These are phyloP conservation scores for Chloroceryle aenea DNA, from an alignment of 2,113 vertebrate species.

Conservation along the genomic window DNA sequence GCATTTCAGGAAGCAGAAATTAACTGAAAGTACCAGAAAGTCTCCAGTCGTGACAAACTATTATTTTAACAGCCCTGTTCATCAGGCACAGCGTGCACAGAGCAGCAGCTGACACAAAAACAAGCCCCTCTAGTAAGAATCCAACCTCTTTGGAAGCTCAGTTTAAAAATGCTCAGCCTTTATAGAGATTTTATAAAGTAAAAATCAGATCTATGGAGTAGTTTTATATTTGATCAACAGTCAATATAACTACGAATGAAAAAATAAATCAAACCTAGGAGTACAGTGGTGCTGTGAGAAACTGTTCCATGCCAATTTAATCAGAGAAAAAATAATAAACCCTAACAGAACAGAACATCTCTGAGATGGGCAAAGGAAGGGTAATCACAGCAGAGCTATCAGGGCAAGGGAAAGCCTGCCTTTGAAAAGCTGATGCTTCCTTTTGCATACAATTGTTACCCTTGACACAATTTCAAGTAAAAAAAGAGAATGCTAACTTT, in stretches of 20 bases:
- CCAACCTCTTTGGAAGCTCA: background rate
- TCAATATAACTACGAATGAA: background rate
- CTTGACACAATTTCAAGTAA: no score
- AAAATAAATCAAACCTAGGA: background rate
- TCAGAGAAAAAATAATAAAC: background rate
- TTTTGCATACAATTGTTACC: background rate
- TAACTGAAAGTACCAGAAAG: background rate
- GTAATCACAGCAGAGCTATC: background rate
- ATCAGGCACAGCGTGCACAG: background rate
- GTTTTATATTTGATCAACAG: background rate
- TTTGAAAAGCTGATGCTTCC: rapidly evolving
- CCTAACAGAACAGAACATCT: background rate
- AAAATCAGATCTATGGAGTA: background rate
- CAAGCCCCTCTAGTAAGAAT: background rate
- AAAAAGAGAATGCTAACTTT: background rate
- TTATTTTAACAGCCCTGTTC: background rate
- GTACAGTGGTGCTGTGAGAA: background rate
- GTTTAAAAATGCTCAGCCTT: background rate
- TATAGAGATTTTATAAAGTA: background rate
- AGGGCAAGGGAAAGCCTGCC: background rate
- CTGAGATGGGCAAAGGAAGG: background rate
- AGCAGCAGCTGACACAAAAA: background rate
- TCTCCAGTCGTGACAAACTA: background rate
- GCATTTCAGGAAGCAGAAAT: background rate
- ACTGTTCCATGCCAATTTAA: background rate